Base-by-base conservation (phyloP, 2,113 vertebrate species). In the Alces alces region DNA sequence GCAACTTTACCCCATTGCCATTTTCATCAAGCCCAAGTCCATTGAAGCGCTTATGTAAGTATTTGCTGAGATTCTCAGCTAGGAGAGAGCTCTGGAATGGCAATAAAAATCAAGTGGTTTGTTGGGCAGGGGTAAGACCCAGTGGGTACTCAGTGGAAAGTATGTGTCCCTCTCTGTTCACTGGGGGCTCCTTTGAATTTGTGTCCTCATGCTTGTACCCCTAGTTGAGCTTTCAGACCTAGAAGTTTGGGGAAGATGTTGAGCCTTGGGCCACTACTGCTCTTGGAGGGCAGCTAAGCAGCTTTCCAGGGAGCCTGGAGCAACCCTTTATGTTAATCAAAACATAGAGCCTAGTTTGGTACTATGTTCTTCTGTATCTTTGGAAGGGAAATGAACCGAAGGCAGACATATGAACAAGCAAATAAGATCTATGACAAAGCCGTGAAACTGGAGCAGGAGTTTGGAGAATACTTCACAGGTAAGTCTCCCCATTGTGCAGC, bases 21-120 rank as follows among this genome's bases (percentile, higher is more conserved):
- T 99, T 99, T 99, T 99, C 99, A 99, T 99, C 99, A 99, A 99
- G 99, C 99, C 99, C 99, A 99, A 99, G 99, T 99, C 99, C 95
- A 99, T 99, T 54, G 99, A 99, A 99, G 99, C 99, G 33, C 99
- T 99, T 97, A 99, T 99, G 99, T 99, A 99, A 99, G 99, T 99
- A 61, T 60, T 4, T 45, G 43, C 78, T 66, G n/a, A 82, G 43
- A 36, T 73, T 84, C 33, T 64, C 1, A 33, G 33, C 50, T 82
- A 84, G 47, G 33, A 79, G 33, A 45, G 73, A 83, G 36, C 82
- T 30, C 13, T 25, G 47, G 30, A 28, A 43, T 87, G 52, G 66
- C 87, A 94, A 80, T 23, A 27, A 57, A 47, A 73, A 33, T 21
- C 28, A 85, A 55, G 27, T 73, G 50, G 88, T 23, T 25, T 83